Base-by-base conservation (phyloP, 2,888 invertebrate genomes). In the Scaptomyza parva region DNA sequence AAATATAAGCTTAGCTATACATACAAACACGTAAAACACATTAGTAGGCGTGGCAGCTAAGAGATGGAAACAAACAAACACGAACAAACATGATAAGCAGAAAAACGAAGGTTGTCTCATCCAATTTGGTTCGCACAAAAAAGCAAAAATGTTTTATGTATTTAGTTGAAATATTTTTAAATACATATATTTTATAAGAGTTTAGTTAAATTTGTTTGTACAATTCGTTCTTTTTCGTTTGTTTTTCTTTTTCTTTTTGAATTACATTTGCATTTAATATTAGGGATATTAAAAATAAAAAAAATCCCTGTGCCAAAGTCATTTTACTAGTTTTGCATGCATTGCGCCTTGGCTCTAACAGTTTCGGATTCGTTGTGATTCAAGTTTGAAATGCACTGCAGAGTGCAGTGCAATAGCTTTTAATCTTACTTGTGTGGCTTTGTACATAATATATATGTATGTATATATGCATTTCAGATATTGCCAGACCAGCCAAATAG, bases 401-500 rank as follows among this genome's bases (percentile, higher is more conserved):
- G 63, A 24, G 33, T 35, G 65, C 30, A 39, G 45, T n/a, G 37
- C 63, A 68, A 50, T 66, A 8, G 18, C 53, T 28, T 8, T 28
- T 11, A 57, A 57, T 54, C 53, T 62, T 37, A 17, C 14, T 50
- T 50, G 40, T 62, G 51, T 58, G 14, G 44, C 58, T 61, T 18
- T 65, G 58, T 75, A 54, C 61, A 58, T 52, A 55, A 47, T 33
- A 30, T 47, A 45, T 33, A 33, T 33, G n/a, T 26, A 26, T 44
- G 18, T 58, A 22, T 57, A 51, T 75, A 70, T 75, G 62, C 64
- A 72, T 82, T 82, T 83, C 82, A 82, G 82, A 82, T 86, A 65
- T 82, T 68, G 76, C 86, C 86, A 80, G 86, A 65, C 81, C 86
- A 76, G 70, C 70, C 73, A 86, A 83, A 43, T 82, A 86, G 78